Conservation (phyloP, 2,113 vertebrate genomes). For the Aegithalos caudatus region DNA sequence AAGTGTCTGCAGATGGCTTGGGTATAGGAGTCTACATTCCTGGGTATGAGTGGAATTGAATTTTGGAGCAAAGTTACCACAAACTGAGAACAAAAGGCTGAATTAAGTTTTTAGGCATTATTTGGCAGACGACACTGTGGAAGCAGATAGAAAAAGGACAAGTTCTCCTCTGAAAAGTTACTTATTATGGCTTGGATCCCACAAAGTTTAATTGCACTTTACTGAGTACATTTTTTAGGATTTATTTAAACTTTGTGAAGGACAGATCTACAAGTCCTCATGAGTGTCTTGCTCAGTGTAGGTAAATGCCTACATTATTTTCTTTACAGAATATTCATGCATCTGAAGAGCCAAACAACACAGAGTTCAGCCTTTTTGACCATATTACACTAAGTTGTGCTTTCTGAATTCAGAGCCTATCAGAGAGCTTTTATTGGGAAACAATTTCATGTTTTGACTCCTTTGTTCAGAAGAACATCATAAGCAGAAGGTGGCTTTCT, state of each 20-base stretch:
- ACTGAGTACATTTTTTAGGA: not conserved
- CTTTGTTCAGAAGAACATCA: not conserved
- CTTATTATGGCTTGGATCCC: not conserved
- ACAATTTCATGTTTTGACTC: not conserved
- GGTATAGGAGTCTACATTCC: not conserved
- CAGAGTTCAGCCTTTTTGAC: not conserved
- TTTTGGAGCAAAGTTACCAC: not conserved
- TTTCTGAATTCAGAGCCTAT: not conserved
- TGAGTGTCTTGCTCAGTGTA: not conserved
- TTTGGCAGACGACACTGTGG: not conserved
- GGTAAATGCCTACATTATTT: not conserved
- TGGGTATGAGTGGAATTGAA: not conserved
- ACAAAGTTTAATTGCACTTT: not conserved
- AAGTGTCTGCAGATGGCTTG: not conserved
- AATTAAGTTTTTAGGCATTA: not conserved
- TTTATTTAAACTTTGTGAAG: not conserved
- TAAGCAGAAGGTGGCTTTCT: not conserved
- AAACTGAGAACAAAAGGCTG: not conserved
- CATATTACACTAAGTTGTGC: not conserved
- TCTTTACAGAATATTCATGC: not conserved
- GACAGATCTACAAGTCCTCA: not conserved
- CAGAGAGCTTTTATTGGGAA: not conserved
- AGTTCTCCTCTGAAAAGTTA: not conserved
- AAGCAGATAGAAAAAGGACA: not conserved
- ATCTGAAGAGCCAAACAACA: not conserved